These are phyloP conservation scores for Xiphorhynchus erythropygius DNA, from an alignment of 2,797 vertebrate genomes.

Conservation along the genomic window DNA sequence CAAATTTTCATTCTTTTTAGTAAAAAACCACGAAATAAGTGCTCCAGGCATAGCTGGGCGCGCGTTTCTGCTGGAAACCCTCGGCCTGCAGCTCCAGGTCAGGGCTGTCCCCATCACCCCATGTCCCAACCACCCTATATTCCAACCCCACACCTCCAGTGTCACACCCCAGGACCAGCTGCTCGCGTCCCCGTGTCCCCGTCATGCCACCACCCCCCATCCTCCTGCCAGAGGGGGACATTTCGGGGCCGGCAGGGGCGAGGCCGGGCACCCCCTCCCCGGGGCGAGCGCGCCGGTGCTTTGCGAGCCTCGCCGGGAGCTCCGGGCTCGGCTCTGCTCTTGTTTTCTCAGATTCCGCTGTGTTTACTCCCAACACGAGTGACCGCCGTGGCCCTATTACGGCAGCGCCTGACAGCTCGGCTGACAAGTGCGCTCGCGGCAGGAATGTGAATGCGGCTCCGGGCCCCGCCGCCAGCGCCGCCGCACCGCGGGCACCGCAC, in stretches of 20 bases:
- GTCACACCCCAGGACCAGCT: accelerated
- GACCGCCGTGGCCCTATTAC: conserved; percentile 56
- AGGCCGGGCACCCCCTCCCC: neutral
- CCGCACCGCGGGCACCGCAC: too few species aligned
- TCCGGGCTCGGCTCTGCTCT: conserved; percentile 32
- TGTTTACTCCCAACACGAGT: conserved; percentile 61
- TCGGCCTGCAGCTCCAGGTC: neutral
- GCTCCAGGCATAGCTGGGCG: neutral
- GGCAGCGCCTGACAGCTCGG: conserved; percentile 54
- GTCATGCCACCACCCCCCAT: accelerated
- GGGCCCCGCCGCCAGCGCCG: neutral
- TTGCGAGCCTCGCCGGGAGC: neutral
- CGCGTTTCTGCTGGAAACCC: neutral
- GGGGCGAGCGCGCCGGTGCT: neutral
- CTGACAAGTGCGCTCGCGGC: conserved; percentile 56
- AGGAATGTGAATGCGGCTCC: conserved; percentile 47
- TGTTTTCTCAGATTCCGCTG: conserved; percentile 49
- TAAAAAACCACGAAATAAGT: accelerated
- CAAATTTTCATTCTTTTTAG: neutral
- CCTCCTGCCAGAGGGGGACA: neutral
- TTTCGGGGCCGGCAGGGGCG: neutral
- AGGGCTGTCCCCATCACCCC: neutral
- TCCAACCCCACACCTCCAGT: accelerated
- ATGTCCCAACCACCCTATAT: accelerated
- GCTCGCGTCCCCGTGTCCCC: accelerated